Evolutionary conservation across 2,888 invertebrate genomes (phyloP).

Genomic region (Scaptomyza caliginosa): DNA sequence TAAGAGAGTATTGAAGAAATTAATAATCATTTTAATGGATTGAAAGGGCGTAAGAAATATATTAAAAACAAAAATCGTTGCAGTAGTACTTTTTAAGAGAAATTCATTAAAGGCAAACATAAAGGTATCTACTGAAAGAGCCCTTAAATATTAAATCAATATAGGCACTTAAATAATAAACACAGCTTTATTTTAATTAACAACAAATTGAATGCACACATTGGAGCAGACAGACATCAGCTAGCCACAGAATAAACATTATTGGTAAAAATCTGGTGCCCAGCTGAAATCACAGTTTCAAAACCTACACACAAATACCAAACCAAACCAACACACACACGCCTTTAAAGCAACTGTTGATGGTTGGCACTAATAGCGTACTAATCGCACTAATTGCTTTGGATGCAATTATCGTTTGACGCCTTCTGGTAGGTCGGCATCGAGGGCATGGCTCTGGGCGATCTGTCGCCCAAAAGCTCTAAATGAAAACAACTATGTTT

Average conservation of each 20-base stretch:
- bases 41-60: too few relatives aligned
- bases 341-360: constrained; percentile 50
- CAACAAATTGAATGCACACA: constrained; percentile 29
- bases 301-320: constrained; percentile 25
- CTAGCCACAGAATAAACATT: constrained; percentile 55
- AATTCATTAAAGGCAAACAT: too few relatives aligned
- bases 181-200: constrained; percentile 42
- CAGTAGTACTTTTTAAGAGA: too few relatives aligned
- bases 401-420: constrained; percentile 74
- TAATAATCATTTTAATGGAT: too few relatives aligned
- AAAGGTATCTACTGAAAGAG: too few relatives aligned
- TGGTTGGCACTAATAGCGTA: constrained; percentile 74
- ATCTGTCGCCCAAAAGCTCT: constrained; percentile 32
- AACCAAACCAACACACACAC: constrained; percentile 11
- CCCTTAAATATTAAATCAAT: background rate
- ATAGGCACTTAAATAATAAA: background rate
- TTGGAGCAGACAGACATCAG: background rate
- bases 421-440: constrained; percentile 40
- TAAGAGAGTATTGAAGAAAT: too few relatives aligned
- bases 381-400: constrained; percentile 79
- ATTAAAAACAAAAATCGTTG: too few relatives aligned
- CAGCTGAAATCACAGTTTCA: constrained; percentile 24
- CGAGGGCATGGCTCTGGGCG: constrained; percentile 24
- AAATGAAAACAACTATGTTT: constrained; percentile 43
- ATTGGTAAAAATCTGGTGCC: constrained; percentile 53